phyloP scores from a whole-genome alignment of 2,888 invertebrate genomes.

The Pandemis heparana region DNA sequence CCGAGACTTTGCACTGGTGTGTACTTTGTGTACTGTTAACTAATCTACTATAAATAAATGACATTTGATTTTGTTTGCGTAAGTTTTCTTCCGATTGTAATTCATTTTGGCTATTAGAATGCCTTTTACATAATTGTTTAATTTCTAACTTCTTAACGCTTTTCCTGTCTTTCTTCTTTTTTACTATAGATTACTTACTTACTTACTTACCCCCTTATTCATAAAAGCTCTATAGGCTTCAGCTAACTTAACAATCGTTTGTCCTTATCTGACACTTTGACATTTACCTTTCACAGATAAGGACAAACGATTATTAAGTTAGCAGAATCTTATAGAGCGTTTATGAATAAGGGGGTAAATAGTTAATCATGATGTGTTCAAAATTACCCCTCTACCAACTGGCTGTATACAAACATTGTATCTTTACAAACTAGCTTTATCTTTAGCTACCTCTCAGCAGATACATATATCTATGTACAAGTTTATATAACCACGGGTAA shows the following conservation, averaged over 20 bases:
- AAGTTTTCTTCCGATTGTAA: not conserved
- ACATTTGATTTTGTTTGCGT: not conserved
- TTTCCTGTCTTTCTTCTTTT: no score
- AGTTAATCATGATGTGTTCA: no score
- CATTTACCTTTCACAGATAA: no score
- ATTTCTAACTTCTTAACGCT: not conserved
- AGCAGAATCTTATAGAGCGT: no score
- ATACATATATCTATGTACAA: constrained; percentile 24
- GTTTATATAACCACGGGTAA: constrained; percentile 1
- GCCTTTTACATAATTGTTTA: not conserved
- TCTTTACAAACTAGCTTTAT: constrained; percentile 24
- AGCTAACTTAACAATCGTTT: no score
- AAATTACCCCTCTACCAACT: not conserved
- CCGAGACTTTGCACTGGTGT: constrained; percentile 34
- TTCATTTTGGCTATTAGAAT: not conserved
- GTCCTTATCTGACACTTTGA: no score
- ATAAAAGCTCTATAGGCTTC: no score
- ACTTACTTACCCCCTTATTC: no score
- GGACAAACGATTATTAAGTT: no score
- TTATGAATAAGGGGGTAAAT: no score
- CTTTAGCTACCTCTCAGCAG: constrained; percentile 28
- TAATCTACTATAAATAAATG: constrained; percentile 10
- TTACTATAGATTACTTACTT: no score
- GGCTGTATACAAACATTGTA: constrained; percentile 6
- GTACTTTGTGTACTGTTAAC: constrained; percentile 19